A percentile compares a stretch with the other conserved stretches of the same genome.
Conservation (phyloP, 2,113 vertebrate genomes). For the Scatophagus argus region DNA sequence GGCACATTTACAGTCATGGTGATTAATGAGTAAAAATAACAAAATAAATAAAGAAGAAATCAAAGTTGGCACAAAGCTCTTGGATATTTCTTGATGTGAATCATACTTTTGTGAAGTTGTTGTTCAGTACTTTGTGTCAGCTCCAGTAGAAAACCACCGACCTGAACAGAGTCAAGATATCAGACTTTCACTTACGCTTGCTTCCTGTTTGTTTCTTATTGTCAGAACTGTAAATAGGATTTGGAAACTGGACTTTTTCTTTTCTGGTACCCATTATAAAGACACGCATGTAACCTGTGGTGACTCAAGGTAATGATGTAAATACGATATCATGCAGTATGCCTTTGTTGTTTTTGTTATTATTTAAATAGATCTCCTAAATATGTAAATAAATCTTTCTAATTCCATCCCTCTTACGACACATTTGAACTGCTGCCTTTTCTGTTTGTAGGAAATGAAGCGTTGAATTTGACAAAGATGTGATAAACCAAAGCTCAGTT, state of each 20-base stretch:
- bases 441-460: constrained; percentile 52
- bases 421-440: constrained; percentile 42
- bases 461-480: constrained; percentile 59
- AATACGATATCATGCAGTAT: constrained; percentile 5
- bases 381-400: constrained; percentile 33
- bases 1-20: neutral
- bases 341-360: constrained; percentile 24
- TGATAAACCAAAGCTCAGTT: neutral
- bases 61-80: too few species aligned
- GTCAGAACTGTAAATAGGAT: too few species aligned
- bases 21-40: too few species aligned
- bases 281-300: neutral
- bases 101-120: too few species aligned
- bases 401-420: neutral
- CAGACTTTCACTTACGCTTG: too few species aligned
- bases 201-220: neutral
- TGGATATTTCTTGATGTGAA: too few species aligned
- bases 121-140: too few species aligned
- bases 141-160: neutral
- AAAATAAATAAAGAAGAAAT: too few species aligned
- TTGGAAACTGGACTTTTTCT: too few species aligned
- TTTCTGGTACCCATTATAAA: too few species aligned
- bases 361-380: constrained; percentile 46
- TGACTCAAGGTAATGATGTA: constrained; percentile 28
- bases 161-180: neutral